phyloP scores from a whole-genome alignment of 2,797 vertebrate species.

The Cephalopachus bancanus region DNA sequence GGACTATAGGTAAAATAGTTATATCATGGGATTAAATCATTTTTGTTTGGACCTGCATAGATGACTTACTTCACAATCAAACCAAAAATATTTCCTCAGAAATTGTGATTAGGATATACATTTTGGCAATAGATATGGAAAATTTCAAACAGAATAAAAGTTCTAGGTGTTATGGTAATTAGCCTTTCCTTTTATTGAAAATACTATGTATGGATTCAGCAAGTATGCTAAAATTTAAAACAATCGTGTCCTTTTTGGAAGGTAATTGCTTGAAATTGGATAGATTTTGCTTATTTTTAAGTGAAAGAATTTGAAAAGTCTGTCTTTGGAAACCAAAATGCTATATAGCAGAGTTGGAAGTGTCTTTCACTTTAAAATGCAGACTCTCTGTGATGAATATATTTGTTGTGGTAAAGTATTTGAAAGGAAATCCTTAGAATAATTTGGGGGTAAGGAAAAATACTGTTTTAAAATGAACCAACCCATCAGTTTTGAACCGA shows the following conservation, averaged over 20 bases:
- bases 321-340: constrained; percentile 69
- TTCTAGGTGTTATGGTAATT: constrained; percentile 18
- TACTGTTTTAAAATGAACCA: constrained; percentile 69
- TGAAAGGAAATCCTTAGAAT: constrained; percentile 80
- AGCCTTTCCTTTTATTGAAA: constrained; percentile 62
- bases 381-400: constrained; percentile 76
- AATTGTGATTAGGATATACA: background rate
- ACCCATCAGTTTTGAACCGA: constrained; percentile 63
- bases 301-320: constrained; percentile 73
- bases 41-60: background rate
- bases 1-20: background rate
- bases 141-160: constrained; percentile 35
- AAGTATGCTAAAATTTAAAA: constrained; percentile 40
- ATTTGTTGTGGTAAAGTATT: constrained; percentile 83
- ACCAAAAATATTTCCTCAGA: constrained; percentile 2
- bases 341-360: background rate
- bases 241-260: constrained; percentile 67
- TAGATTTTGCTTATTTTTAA: constrained; percentile 70
- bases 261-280: constrained; percentile 63
- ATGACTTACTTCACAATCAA: background rate
- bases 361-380: constrained; percentile 76
- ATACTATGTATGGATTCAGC: background rate
- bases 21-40: background rate
- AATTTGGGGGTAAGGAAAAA: constrained; percentile 80
- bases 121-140: constrained; percentile 1